These are phyloP conservation scores for Dasypolia templi DNA, from an alignment of 2,888 invertebrate species.

Conservation along the genomic window DNA sequence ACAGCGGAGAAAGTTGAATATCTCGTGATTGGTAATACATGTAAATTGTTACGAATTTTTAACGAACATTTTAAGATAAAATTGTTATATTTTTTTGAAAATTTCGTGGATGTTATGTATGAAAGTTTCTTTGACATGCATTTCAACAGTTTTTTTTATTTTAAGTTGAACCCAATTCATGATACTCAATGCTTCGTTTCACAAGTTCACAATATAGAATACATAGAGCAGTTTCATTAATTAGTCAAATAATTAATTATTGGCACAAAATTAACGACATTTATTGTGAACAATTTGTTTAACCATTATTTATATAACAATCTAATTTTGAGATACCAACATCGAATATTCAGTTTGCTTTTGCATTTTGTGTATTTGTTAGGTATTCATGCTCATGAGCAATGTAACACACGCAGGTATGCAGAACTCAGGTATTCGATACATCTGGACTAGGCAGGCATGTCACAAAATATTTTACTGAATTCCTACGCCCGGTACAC, in stretches of 20 bases:
- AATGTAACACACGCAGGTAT: slow-evolving; percentile 5
- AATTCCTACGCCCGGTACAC: slow-evolving; percentile 43
- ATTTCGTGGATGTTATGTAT: no score
- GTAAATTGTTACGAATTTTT: slow-evolving; percentile 70
- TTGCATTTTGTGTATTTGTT: background rate
- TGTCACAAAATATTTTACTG: slow-evolving; percentile 65
- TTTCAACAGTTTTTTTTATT: no score
- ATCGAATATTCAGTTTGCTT: background rate
- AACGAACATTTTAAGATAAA: no score
- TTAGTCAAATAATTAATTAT: background rate
- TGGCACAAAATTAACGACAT: background rate
- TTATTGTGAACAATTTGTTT: background rate
- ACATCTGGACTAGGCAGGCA: slow-evolving; percentile 34
- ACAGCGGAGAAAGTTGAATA: slow-evolving; percentile 66
- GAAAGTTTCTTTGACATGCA: background rate
- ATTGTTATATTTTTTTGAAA: no score
- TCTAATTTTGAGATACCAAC: background rate
- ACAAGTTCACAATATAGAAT: background rate
- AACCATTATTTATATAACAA: background rate
- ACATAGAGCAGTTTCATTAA: background rate
- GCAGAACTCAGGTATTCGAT: slow-evolving; percentile 44
- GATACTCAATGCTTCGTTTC: background rate
- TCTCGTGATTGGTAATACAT: slow-evolving; percentile 78
- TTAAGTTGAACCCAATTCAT: background rate
- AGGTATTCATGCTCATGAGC: background rate